Percentiles rank a stretch among this genome's conserved stretches.
phyloP scores from a whole-genome alignment of 2,888 invertebrate species.

The Pseudococcus viburni region DNA sequence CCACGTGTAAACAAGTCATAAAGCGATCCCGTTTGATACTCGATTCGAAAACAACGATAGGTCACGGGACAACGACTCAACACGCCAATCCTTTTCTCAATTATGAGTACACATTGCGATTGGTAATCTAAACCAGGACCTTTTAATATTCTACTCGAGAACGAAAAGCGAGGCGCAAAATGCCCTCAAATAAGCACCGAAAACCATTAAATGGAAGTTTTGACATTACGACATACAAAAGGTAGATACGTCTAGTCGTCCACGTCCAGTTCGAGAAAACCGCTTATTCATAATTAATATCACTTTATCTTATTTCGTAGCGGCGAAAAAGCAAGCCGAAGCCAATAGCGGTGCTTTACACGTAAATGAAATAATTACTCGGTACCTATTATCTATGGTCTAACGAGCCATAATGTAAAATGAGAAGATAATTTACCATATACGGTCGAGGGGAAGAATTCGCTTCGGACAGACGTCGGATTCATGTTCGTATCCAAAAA shows the following conservation, averaged over 20 bases:
- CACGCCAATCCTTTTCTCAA: background rate
- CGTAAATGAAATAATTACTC: conserved; percentile 51
- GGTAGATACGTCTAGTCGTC: background rate
- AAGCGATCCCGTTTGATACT: background rate
- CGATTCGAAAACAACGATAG: background rate
- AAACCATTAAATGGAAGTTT: background rate
- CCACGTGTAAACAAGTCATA: background rate
- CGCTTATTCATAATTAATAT: too few species aligned
- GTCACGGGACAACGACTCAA: background rate
- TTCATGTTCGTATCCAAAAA: conserved; percentile 64
- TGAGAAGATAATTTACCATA: conserved; percentile 63
- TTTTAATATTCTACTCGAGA: background rate
- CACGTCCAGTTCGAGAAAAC: too few species aligned
- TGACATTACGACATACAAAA: background rate
- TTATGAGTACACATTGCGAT: background rate
- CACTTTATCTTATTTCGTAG: too few species aligned
- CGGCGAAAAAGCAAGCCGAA: background rate
- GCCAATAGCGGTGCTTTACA: background rate
- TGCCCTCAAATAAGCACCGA: background rate
- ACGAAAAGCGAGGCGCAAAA: background rate
- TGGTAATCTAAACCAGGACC: background rate
- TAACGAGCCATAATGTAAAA: background rate
- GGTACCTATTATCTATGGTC: background rate
- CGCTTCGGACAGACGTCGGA: conserved; percentile 65
- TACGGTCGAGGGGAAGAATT: conserved; percentile 66